phyloP scores from a whole-genome alignment of 1,140 invertebrate genomes.

The Agrypnia vestita region DNA sequence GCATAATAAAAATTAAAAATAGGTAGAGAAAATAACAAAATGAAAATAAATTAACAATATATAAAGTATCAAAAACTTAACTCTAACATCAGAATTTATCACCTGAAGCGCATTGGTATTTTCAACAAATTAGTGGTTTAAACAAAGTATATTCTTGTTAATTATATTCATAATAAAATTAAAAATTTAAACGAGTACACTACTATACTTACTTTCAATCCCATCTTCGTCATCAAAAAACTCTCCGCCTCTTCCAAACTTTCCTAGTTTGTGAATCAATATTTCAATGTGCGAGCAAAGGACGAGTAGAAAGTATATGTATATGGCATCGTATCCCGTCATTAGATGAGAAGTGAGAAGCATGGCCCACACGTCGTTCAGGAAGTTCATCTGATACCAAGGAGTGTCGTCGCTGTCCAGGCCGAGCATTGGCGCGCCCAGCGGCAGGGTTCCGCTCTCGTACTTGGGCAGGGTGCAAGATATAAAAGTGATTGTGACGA shows the following conservation, averaged over 20 bases:
- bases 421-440: constrained; percentile 20
- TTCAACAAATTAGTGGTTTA: no score
- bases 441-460: constrained; percentile 3
- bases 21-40: no score
- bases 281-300: constrained; percentile 48
- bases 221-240: neutral
- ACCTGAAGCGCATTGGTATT: no score
- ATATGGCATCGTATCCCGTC: constrained; percentile 28
- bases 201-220: no score
- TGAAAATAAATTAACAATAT: no score
- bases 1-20: no score
- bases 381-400: constrained; percentile 26
- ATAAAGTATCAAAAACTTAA: no score
- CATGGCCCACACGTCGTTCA: constrained; percentile 13
- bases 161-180: neutral
- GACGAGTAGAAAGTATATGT: constrained; percentile 43
- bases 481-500: neutral
- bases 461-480: neutral
- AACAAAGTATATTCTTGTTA: no score
- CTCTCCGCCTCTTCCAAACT: constrained; percentile 15
- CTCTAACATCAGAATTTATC: no score
- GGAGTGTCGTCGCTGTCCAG: neutral
- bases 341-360: neutral
- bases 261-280: neutral
- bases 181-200: neutral